Conservation (phyloP, 2,888 invertebrate genomes). For the Abrostola triplasia region DNA sequence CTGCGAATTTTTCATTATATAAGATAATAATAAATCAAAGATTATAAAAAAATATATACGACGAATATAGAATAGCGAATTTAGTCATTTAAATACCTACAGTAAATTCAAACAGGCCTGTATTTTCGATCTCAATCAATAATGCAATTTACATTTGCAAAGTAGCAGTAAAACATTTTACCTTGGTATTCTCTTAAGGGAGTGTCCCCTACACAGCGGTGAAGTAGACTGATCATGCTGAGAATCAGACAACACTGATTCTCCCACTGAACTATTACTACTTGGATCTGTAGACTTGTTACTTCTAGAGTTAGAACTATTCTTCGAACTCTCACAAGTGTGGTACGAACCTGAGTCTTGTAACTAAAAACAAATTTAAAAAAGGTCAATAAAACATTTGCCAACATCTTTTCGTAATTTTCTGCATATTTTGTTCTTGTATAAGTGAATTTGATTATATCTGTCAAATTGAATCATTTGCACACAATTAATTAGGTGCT, state of each 20-base stretch:
- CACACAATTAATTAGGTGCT: too few species aligned
- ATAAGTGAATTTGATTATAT: too few species aligned
- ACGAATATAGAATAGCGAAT: background rate
- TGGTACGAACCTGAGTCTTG: constrained; percentile 83
- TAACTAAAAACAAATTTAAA: constrained; percentile 61
- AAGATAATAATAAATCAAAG: background rate
- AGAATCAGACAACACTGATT: constrained; percentile 83
- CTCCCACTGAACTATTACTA: constrained; percentile 79
- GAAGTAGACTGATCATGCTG: constrained; percentile 88
- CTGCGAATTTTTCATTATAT: constrained; percentile 51
- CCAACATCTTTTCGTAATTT: too few species aligned
- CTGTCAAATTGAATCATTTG: too few species aligned
- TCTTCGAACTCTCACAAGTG: constrained; percentile 85
- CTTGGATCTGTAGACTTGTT: constrained; percentile 85
- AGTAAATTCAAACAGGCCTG: too few species aligned
- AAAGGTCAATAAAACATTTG: too few species aligned
- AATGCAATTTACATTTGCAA: too few species aligned
- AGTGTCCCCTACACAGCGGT: constrained; percentile 86
- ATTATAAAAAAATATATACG: background rate
- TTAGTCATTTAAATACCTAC: too few species aligned
- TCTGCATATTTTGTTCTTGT: too few species aligned
- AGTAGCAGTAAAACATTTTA: constrained; percentile 52
- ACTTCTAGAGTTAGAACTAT: constrained; percentile 75
- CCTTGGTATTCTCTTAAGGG: constrained; percentile 85
- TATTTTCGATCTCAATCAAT: too few species aligned